A percentile compares a stretch with the other conserved stretches of the same genome.
phyloP scores from a whole-genome alignment of 2,888 invertebrate species.

The Caprella mutica region DNA sequence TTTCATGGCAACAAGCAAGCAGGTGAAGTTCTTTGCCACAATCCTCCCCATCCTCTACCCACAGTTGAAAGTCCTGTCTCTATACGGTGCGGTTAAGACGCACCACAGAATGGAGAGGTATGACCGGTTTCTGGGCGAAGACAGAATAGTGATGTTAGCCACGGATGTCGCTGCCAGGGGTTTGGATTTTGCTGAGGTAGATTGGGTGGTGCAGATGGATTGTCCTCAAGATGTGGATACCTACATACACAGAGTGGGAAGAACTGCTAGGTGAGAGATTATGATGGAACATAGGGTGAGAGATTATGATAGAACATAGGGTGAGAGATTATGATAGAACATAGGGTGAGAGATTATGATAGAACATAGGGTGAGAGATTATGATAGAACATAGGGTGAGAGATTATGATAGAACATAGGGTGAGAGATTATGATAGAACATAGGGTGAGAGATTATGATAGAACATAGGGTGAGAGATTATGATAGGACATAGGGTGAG shows the following conservation, averaged over 20 bases:
- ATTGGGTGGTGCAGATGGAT: conserved; percentile 97
- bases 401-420: too few species aligned
- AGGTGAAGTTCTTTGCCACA: conserved; percentile 61
- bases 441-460: too few species aligned
- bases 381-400: too few species aligned
- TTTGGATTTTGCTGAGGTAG: conserved; percentile 78
- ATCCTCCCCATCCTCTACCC: conserved; percentile 1
- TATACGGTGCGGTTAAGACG: conserved; percentile 90
- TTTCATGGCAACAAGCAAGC: conserved; percentile 91
- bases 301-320: too few species aligned
- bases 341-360: too few species aligned
- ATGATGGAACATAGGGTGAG: too few species aligned
- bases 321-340: too few species aligned
- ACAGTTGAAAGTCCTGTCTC: conserved; percentile 58
- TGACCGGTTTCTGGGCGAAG: conserved; percentile 76
- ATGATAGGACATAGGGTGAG: too few species aligned
- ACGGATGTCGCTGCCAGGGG: conserved; percentile 97
- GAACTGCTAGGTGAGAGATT: conserved; percentile 84
- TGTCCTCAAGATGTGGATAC: conserved; percentile 93
- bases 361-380: too few species aligned
- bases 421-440: too few species aligned
- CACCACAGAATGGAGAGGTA: conserved; percentile 79
- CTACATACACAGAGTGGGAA: conserved; percentile 87
- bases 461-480: too few species aligned
- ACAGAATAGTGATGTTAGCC: conserved; percentile 75